Evolutionary conservation across 2,113 vertebrate species (phyloP).

Genomic region (Mormoops blainvillei): DNA sequence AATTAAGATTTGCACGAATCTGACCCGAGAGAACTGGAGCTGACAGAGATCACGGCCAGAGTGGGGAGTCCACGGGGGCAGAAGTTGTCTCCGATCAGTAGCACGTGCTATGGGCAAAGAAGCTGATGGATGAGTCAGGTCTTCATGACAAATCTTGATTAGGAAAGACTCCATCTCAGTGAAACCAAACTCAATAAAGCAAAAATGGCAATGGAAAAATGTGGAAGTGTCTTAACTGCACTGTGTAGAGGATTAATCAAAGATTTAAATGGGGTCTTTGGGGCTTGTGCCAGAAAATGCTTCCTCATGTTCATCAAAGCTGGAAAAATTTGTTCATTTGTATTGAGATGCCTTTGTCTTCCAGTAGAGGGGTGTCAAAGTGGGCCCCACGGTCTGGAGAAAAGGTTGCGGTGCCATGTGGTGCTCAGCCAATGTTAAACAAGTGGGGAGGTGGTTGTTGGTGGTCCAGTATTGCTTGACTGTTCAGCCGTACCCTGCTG

Average conservation of each 20-base stretch:
- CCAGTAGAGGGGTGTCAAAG: background rate
- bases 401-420: rapidly evolving
- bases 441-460: no score
- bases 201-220: background rate
- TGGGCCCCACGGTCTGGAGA: rapidly evolving
- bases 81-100: background rate
- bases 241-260: background rate
- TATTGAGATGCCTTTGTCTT: background rate
- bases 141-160: background rate
- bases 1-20: background rate
- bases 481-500: rapidly evolving
- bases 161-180: background rate
- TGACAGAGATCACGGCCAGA: background rate
- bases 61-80: background rate
- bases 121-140: background rate
- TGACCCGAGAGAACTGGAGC: background rate
- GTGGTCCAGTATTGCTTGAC: rapidly evolving
- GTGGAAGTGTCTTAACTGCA: background rate
- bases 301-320: background rate
- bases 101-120: background rate
- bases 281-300: background rate
- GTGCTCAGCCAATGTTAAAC: background rate
- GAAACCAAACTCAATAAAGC: background rate
- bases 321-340: background rate
- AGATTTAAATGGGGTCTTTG: background rate